A percentile compares a stretch with the other conserved stretches of the same genome.
phyloP scores from a whole-genome alignment of 2,113 vertebrate species.

The Ameiurus melas region DNA sequence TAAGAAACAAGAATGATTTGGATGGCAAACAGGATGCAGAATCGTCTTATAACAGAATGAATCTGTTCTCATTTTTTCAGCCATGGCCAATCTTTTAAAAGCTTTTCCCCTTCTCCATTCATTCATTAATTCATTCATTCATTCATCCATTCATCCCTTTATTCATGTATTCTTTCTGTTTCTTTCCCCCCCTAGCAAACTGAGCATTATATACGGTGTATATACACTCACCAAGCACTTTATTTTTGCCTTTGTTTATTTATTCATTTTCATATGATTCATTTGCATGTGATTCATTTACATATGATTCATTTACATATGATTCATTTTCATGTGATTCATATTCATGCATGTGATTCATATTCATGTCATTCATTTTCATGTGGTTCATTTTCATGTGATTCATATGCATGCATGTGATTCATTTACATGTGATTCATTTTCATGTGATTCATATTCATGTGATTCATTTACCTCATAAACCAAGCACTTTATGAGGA shows the following conservation, averaged over 20 bases:
- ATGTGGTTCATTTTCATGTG: no score
- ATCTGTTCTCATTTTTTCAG: slow-evolving; percentile 37
- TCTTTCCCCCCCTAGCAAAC: background rate
- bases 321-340: no score
- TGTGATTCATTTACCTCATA: no score
- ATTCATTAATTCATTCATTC: background rate
- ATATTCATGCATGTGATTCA: no score
- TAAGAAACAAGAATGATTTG: slow-evolving; percentile 25
- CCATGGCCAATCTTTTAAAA: slow-evolving; percentile 5
- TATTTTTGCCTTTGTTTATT: no score
- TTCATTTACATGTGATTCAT: no score
- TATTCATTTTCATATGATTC: no score
- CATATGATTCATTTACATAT: no score
- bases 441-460: no score
- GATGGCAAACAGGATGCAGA: slow-evolving; percentile 8
- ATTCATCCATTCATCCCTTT: background rate
- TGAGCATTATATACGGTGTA: background rate
- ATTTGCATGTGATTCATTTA: no score
- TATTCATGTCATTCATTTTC: no score
- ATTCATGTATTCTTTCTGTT: background rate
- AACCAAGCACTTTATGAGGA: background rate
- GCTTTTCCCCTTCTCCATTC: background rate
- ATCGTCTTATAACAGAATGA: slow-evolving; percentile 16
- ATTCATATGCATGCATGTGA: no score
- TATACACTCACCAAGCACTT: background rate